A percentile compares a stretch with the other conserved stretches of the same genome.
Conservation (phyloP, 2,113 vertebrate genomes). For the Empidonax alnorum region DNA sequence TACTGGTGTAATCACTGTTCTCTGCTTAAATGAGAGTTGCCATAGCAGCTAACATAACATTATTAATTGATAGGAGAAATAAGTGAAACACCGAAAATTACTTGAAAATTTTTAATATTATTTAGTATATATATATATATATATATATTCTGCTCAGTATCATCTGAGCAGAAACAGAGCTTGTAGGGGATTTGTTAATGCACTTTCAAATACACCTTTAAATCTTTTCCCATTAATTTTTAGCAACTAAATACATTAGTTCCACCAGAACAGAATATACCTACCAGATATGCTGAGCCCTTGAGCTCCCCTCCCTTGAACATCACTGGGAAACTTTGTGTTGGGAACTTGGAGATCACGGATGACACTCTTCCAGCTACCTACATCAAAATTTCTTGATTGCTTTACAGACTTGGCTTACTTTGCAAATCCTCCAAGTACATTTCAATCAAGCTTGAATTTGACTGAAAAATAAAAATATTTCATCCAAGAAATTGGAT, state of each 20-base stretch:
- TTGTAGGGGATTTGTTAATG: not conserved
- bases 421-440: conserved; percentile 52
- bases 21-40: not conserved
- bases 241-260: not conserved
- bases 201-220: not conserved
- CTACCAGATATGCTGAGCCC: not conserved
- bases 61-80: not conserved
- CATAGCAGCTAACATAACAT: not conserved
- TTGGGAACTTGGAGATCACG: not conserved
- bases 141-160: not conserved
- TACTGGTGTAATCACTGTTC: not conserved
- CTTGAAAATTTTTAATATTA: not conserved
- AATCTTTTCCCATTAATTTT: not conserved
- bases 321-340: not conserved
- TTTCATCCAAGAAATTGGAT: conserved; percentile 71
- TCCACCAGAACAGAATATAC: not conserved
- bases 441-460: conserved; percentile 61
- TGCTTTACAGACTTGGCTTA: conserved; percentile 60
- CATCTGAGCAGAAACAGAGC: not conserved
- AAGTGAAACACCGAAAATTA: not conserved
- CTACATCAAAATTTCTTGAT: conserved; percentile 32
- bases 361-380: not conserved
- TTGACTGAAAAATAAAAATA: conserved; percentile 68
- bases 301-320: not conserved
- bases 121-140: not conserved